Evolutionary conservation across 2,888 invertebrate genomes (phyloP).

Genomic region (Osedax fenrisi): DNA sequence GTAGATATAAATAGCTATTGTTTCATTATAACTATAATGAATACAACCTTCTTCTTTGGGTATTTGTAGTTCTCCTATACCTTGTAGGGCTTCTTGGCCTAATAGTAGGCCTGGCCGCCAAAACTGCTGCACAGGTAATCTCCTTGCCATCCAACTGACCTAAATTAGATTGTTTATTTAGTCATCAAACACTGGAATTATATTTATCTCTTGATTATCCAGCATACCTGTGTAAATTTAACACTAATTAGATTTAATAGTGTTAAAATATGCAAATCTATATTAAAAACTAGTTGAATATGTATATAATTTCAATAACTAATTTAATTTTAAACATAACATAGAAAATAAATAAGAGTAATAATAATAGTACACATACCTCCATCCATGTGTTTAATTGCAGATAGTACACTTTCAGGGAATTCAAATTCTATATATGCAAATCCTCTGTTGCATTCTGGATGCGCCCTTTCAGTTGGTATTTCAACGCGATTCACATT

Average conservation of each 20-base stretch:
- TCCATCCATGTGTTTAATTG: constrained; percentile 98
- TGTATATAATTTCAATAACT: no score
- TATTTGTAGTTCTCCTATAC: neutral
- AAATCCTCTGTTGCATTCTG: constrained; percentile 76
- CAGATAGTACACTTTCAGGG: constrained; percentile 89
- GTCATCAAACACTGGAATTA: neutral
- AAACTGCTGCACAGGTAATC: constrained; percentile 83
- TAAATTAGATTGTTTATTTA: constrained; percentile 42
- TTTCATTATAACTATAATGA: no score
- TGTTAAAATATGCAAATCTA: neutral
- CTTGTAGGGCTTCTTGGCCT: constrained; percentile 41
- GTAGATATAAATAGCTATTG: no score
- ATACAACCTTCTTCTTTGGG: neutral
- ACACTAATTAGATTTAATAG: neutral
- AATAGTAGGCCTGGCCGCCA: constrained; percentile 54
- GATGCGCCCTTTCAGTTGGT: constrained; percentile 74
- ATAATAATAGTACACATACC: constrained; percentile 59
- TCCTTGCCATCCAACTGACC: constrained; percentile 90
- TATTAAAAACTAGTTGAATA: neutral
- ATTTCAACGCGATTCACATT: constrained; percentile 75
- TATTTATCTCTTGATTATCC: constrained; percentile 25
- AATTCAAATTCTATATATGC: constrained; percentile 88
- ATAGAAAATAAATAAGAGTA: no score
- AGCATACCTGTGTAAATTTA: constrained; percentile 28
- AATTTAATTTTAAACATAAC: no score